These are phyloP conservation scores for Megathymus violae DNA, from an alignment of 1,140 invertebrate genomes.

Conservation along the genomic window DNA sequence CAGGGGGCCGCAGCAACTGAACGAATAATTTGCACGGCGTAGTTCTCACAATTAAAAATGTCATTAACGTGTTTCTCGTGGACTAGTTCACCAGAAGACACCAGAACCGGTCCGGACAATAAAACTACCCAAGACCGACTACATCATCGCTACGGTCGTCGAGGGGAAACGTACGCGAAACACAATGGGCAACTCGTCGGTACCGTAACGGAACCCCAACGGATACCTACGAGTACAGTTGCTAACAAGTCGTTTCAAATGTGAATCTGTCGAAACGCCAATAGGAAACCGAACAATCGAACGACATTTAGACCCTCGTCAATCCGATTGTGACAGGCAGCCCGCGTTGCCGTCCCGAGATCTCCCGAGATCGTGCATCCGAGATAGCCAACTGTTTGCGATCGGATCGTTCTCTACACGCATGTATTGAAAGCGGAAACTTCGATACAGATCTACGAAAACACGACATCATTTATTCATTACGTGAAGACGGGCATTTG, in stretches of 20 bases:
- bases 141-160: slow-evolving; percentile 59
- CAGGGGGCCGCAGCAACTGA: slow-evolving; percentile 3
- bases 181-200: slow-evolving; percentile 38
- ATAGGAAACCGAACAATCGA: slow-evolving; percentile 61
- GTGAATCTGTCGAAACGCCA: slow-evolving; percentile 51
- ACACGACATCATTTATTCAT: slow-evolving; percentile 47
- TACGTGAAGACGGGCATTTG: slow-evolving; percentile 46
- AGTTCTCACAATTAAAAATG: slow-evolving; percentile 17
- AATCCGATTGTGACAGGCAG: slow-evolving; percentile 58
- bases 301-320: slow-evolving; percentile 59
- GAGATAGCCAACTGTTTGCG: slow-evolving; percentile 42
- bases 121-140: slow-evolving; percentile 18
- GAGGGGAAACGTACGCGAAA: slow-evolving; percentile 59
- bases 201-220: slow-evolving; percentile 52
- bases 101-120: slow-evolving; percentile 62
- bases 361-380: slow-evolving; percentile 41
- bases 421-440: slow-evolving; percentile 19
- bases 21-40: slow-evolving; percentile 22
- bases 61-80: slow-evolving; percentile 15
- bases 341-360: slow-evolving; percentile 12
- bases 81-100: slow-evolving; percentile 19
- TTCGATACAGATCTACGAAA: slow-evolving; percentile 53
- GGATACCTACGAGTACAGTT: slow-evolving; percentile 46
- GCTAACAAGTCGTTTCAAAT: slow-evolving; percentile 60
- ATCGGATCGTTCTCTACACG: slow-evolving; percentile 9